Percentiles rank a stretch among this genome's conserved stretches.
phyloP scores from a whole-genome alignment of 2,888 invertebrate genomes.

The Agonopterix heracliana region DNA sequence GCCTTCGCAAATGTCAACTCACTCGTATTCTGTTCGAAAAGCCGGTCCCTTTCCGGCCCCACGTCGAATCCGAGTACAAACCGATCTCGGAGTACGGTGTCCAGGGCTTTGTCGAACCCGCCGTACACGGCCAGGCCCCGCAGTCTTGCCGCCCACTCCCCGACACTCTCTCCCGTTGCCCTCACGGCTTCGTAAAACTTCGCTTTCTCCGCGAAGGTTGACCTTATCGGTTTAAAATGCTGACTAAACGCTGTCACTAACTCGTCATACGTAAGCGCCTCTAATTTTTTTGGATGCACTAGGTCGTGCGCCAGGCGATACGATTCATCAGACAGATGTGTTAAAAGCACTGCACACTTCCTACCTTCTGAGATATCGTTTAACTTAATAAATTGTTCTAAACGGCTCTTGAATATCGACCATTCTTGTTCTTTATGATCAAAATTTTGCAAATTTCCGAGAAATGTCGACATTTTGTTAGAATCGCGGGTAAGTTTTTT shows the following conservation, averaged over 20 bases:
- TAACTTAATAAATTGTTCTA: constrained; percentile 1
- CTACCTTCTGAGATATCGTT: constrained; percentile 1
- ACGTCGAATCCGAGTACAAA: constrained; percentile 16
- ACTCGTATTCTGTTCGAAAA: constrained; percentile 9
- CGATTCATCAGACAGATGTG: constrained; percentile 14
- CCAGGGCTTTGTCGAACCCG: constrained; percentile 15
- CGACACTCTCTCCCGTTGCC: constrained; percentile 10
- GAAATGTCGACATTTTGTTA: neutral
- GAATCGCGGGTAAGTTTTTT: too few relatives aligned
- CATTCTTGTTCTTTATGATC: neutral
- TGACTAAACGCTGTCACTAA: constrained; percentile 3
- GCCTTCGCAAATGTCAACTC: constrained; percentile 10
- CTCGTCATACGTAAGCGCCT: constrained; percentile 3
- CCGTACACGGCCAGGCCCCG: constrained; percentile 11
- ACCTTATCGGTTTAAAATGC: constrained; percentile 16
- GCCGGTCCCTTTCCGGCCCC: constrained; percentile 11
- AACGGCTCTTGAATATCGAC: neutral
- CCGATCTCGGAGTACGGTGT: constrained; percentile 13
- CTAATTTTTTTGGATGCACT: constrained; percentile 9
- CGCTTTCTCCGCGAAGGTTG: constrained; percentile 14
- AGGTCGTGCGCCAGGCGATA: constrained; percentile 12
- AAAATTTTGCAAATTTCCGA: neutral
- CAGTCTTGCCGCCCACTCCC: constrained; percentile 16
- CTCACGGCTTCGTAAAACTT: constrained; percentile 17
- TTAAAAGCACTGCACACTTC: constrained; percentile 9